These are phyloP conservation scores for Felis catus DNA, from an alignment of 2,113 vertebrate genomes.

Conservation along the genomic window F.catus_Fca126_mat1.0 CM031424.1:82936501-82937000, in stretches of 20 bases:
- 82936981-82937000: neutral
- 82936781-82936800: neutral
- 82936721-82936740: neutral
- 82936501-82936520: constrained; percentile 8
- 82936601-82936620: neutral
- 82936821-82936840: constrained; percentile 14
- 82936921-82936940: neutral
- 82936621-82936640: constrained; percentile 29
- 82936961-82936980: neutral
- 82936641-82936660: constrained; percentile 50
- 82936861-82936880: neutral
- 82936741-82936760: neutral
- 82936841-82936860: neutral
- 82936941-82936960: neutral
- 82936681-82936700: constrained; percentile 41
- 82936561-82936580: constrained; percentile 33
- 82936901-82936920: neutral
- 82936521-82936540: neutral
- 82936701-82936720: constrained; percentile 26
- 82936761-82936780: neutral
- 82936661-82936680: constrained; percentile 49
- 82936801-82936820: neutral
- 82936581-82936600: neutral
- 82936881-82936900: constrained; percentile 1
- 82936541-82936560: constrained; percentile 27